Percentiles rank a stretch among this genome's conserved stretches.
Conservation (phyloP, 2,888 invertebrate species). For the Hirtodrosophila duncani region DNA sequence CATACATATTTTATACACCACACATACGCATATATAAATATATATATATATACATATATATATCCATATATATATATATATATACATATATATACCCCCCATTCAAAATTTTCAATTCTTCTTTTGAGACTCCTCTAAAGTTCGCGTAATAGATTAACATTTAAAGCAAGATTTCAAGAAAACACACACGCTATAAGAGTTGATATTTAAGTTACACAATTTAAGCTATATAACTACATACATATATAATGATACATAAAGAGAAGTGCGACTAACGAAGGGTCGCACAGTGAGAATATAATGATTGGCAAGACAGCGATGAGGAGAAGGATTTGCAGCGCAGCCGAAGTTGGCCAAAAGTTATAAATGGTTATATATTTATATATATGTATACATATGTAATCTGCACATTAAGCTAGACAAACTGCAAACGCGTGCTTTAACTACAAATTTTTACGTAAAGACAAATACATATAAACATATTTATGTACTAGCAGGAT, state of each 20-base stretch:
- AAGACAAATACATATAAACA: too few relatives aligned
- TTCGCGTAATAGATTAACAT: constrained; percentile 37
- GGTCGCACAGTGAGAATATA: constrained; percentile 23
- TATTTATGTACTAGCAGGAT: too few relatives aligned
- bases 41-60: constrained; percentile 35
- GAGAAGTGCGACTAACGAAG: constrained; percentile 16
- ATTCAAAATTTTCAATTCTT: constrained; percentile 40
- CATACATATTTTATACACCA: constrained; percentile 27
- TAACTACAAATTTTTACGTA: too few relatives aligned
- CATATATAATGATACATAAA: constrained; percentile 14
- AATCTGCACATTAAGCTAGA: not conserved
- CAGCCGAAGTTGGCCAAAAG: constrained; percentile 52
- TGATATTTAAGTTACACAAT: constrained; percentile 60
- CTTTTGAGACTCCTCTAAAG: constrained; percentile 60
- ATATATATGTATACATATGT: constrained; percentile 20
- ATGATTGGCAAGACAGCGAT: constrained; percentile 33
- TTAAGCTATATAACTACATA: constrained; percentile 50
- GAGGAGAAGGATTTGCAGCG: constrained; percentile 50
- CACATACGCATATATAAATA: constrained; percentile 24
- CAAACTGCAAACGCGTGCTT: too few relatives aligned
- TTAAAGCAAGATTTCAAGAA: constrained; percentile 43
- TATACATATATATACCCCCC: constrained; percentile 9
- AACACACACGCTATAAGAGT: constrained; percentile 57
- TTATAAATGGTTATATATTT: constrained; percentile 17
- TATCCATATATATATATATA: constrained; percentile 24